Evolutionary conservation across 1,140 invertebrate genomes (phyloP), one percentile per base, ranked within the genome.

Genomic region (Neomicropteryx cornuta): DNA sequence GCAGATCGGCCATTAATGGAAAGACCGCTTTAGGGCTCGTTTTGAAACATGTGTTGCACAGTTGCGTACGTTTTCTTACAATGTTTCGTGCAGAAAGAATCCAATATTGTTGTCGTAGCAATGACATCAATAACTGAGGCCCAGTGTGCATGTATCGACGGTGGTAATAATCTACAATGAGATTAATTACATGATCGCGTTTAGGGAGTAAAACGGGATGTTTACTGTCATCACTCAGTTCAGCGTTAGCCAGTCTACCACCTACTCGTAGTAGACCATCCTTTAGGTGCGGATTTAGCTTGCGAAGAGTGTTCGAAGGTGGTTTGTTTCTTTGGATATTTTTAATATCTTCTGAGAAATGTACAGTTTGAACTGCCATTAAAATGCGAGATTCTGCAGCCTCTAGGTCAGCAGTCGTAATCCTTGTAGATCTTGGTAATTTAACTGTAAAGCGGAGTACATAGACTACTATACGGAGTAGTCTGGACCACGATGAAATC

Each of bases 251-350:
- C 3, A 65, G 33, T 31, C 65, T 41, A 3, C 60, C 55, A n/a
- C 58, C 58, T 8, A 63, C 58, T 5, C 60, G 43, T 10, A 66
- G 22, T 21, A 62, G n/a, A n/a, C 49, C 50, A 5, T 48, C 14
- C n/a, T 53, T 10, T 20, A 66, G 14, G 45, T 64, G 62, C 5
- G 55, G 53, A 20, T 43, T 50, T 6, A 64, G 42, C 23, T 36
- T 45, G 33, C 32, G 20, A 33, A 53, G 33, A 19, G 42, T 11
- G 2, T 5, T 5, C 4, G 36, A 38, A n/a, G n/a, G n/a, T n/a
- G n/a, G n/a, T n/a, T n/a, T n/a, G n/a, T n/a, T n/a, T n/a, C n/a
- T n/a, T n/a, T n/a, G n/a, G n/a, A n/a, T n/a, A n/a, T n/a, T n/a
- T n/a, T n/a, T n/a, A n/a, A n/a, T n/a, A n/a, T n/a, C n/a, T n/a